phyloP scores from a whole-genome alignment of 2,113 vertebrate genomes.

The Corythoichthys haematopterus region DNA sequence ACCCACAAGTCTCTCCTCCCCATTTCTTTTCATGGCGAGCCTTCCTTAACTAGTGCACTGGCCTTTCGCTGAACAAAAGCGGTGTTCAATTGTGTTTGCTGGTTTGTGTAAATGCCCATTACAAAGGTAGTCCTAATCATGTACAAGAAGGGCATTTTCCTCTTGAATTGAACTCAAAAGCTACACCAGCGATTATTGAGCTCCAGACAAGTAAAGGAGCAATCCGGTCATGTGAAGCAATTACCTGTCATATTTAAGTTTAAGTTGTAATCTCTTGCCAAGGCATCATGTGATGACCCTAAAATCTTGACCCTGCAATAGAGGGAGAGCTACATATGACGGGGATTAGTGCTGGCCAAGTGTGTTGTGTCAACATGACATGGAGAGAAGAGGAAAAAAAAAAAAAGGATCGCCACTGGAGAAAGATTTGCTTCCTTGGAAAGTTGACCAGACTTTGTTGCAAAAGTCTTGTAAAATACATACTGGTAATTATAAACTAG shows the following conservation, averaged over 20 bases:
- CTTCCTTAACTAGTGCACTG: slow-evolving; percentile 58
- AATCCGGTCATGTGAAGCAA: slow-evolving; percentile 8
- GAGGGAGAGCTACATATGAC: slow-evolving; percentile 31
- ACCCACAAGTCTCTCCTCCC: slow-evolving; percentile 50
- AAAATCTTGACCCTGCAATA: slow-evolving; percentile 26
- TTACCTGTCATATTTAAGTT: not conserved
- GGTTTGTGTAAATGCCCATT: slow-evolving; percentile 56
- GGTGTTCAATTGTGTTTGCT: slow-evolving; percentile 47
- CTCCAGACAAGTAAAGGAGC: not conserved
- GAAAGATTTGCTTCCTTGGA: slow-evolving; percentile 26
- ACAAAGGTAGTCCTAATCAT: slow-evolving; percentile 44
- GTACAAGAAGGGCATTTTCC: slow-evolving; percentile 31
- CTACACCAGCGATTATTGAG: slow-evolving; percentile 32
- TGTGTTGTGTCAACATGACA: slow-evolving; percentile 64
- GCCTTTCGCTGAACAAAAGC: slow-evolving; percentile 58
- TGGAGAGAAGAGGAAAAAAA: slow-evolving; percentile 1
- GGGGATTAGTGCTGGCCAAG: slow-evolving; percentile 47
- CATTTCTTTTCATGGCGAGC: slow-evolving; percentile 50
- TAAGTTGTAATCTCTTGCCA: slow-evolving; percentile 25
- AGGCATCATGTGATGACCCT: slow-evolving; percentile 51
- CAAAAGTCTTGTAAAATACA: not conserved
- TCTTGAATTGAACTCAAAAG: not conserved
- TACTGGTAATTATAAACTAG: no score
- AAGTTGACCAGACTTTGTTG: slow-evolving; percentile 15
- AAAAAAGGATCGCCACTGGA: slow-evolving; percentile 2